These are phyloP conservation scores for Rachycentron canadum DNA, from an alignment of 2,797 vertebrate genomes.

Conservation along the genomic window DNA sequence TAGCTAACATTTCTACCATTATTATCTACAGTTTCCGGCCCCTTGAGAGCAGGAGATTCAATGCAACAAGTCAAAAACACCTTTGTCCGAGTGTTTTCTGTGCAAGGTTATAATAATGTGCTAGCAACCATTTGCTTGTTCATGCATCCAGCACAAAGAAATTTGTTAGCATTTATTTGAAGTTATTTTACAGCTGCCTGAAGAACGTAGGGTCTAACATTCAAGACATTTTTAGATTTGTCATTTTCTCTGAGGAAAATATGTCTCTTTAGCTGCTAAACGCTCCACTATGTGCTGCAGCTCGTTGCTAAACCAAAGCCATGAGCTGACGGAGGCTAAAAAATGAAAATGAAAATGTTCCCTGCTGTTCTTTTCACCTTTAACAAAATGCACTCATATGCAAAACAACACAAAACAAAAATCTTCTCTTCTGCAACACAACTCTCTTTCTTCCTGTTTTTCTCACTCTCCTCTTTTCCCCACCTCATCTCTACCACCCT, in stretches of 20 bases:
- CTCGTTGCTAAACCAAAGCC: not conserved
- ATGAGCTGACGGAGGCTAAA: not conserved
- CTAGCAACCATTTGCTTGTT: not conserved
- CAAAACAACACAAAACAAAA: not conserved
- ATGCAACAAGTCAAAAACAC: no score
- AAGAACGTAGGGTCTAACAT: not conserved
- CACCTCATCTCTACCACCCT: conserved; percentile 5
- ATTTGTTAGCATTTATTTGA: not conserved
- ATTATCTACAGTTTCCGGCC: no score
- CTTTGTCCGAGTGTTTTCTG: no score
- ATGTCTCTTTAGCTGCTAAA: not conserved
- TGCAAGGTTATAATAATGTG: not conserved
- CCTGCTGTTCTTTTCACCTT: not conserved
- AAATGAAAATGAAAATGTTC: not conserved
- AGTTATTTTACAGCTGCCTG: not conserved
- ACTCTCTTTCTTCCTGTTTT: conserved; percentile 13
- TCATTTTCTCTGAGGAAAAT: not conserved
- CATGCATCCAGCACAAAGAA: not conserved
- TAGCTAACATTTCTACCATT: no score
- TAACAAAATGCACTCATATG: not conserved
- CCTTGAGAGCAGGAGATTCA: no score
- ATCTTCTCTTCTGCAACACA: not conserved
- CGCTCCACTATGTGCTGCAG: not conserved
- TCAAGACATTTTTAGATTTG: not conserved
- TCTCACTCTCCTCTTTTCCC: conserved; percentile 14